Evolutionary conservation across 2,888 invertebrate species (phyloP), one percentile per base, ranked within the genome.

Genomic region (Harmothoe impar): DNA sequence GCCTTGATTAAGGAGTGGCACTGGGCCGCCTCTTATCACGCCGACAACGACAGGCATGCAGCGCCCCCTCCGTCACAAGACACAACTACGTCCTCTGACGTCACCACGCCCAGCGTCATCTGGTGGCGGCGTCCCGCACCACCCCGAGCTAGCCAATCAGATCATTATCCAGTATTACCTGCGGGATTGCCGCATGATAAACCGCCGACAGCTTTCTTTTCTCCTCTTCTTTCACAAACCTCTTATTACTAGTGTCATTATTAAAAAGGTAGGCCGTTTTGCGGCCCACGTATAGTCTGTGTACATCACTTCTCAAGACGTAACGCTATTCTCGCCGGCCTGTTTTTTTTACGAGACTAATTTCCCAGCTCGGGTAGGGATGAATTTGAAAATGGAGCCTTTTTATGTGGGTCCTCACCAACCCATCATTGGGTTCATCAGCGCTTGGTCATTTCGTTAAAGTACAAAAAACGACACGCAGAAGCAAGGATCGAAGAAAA

Each of bases 1-100:
- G 77, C 77, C 77, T 31, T 77, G 77, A 77, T 77, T 77, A 77
- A 77, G 62, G 62, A 62, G 62, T n/a, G 23, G 62, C 20, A n/a
- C 62, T 43, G 62, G 23, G 62, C 23, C 62, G 62, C 62, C 62
- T 62, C 62, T 62, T 62, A 62, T 62, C 62, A 62, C 62, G 62
- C 62, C 62, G 62, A n/a, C 23, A 62, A 62, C 62, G 62, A 62
- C 62, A 62, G n/a, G 62, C 62, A 62, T n/a, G 62, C 62, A 12
- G 62, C 62, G 62, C 62, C 62, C 62, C 62, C 54, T 52, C 15
- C 62, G 62, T 62, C 62, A 62, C 62, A 62, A 62, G 62, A 62
- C 62, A 62, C 62, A 62, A 62, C 62, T 62, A 62, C 62, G 62
- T 62, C n/a, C n/a, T n/a, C 62, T 62, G 62, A 62, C 62, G 62